Evolutionary conservation across 2,113 vertebrate genomes (phyloP), one percentile per base, ranked within the genome.

Genomic region (Egretta garzetta): DNA sequence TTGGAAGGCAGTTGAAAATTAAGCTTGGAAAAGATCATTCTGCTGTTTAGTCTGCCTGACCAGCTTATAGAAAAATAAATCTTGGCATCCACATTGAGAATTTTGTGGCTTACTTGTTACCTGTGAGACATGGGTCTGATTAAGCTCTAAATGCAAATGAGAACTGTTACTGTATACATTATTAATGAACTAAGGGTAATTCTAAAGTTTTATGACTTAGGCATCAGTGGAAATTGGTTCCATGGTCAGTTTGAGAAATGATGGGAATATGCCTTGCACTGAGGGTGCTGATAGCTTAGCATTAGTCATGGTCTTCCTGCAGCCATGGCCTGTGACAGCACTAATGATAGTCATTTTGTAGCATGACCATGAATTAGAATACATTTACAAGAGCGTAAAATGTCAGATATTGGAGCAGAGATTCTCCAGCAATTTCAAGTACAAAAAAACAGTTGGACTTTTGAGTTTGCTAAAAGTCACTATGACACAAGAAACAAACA

Each of bases 181-280:
- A 99, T 99, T 99, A 99, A 99, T 99, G 98, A 99, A 99, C 98
- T 98, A 98, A 68, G 96, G 97, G 98, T 99, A 99, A 99, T 99
- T 99, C 98, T 98, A 91, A 99, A 98, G 98, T 98, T 99, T 99
- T 99, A 99, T 99, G 98, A 98, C 97, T 98, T 98, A 96, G 96
- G 96, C 98, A 99, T 98, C 98, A 96, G 95, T 98, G 98, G 97
- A 99, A 99, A 99, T 99, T 98, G 98, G 98, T 98, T 99, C 98
- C 98, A 99, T 98, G 99, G 99, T 99, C 98, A 99, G 98, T 99
- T 98, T 99, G 98, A 99, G 98, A 98, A 99, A 99, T 99, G 98
- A 99, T 96, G 95, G 98, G 98, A 98, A 98, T 98, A 97, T 97
- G 98, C 98, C 98, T 99, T 98, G 97, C 98, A 92, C 97, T 71